Percentiles rank a stretch among this genome's conserved stretches.
phyloP scores from a whole-genome alignment of 1,140 invertebrate species.

The Lordiphosa mommai region DNA sequence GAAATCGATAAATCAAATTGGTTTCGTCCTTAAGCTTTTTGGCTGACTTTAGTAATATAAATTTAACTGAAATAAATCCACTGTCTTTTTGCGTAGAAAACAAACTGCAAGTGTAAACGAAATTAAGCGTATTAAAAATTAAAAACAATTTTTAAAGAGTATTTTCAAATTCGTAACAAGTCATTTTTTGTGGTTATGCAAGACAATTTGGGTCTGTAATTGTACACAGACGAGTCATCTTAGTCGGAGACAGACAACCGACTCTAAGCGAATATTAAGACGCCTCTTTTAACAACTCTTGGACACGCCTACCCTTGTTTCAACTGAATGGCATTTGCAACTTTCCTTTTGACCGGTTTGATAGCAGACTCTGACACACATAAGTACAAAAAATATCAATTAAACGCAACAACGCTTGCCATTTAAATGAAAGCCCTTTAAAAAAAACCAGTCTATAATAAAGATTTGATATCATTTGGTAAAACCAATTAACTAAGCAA shows the following conservation, averaged over 20 bases:
- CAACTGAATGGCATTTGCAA: constrained; percentile 19
- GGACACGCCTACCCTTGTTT: constrained; percentile 23
- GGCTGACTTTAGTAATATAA: too few relatives aligned
- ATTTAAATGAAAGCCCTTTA: constrained; percentile 1
- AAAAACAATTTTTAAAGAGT: too few relatives aligned
- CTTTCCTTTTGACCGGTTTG: constrained; percentile 62
- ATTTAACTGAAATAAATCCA: too few relatives aligned
- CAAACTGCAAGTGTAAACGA: too few relatives aligned
- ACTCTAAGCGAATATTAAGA: constrained; percentile 28
- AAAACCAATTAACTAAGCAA: background rate
- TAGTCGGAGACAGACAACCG: background rate
- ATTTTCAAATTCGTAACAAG: too few relatives aligned
- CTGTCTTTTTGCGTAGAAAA: too few relatives aligned
- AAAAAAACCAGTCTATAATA: background rate
- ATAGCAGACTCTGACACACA: background rate
- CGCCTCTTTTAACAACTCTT: constrained; percentile 11
- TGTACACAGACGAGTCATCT: constrained; percentile 15
- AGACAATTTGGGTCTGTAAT: constrained; percentile 15
- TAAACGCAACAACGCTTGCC: constrained; percentile 14
- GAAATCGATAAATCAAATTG: too few relatives aligned
- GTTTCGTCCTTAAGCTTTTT: too few relatives aligned
- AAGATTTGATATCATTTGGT: background rate
- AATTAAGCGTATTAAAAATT: too few relatives aligned
- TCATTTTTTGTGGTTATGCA: background rate
- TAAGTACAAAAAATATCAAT: constrained; percentile 23